Percentiles rank a stretch among this genome's conserved stretches.
Conservation (phyloP, 2,888 invertebrate species). For the Lysandra bellargus region DNA sequence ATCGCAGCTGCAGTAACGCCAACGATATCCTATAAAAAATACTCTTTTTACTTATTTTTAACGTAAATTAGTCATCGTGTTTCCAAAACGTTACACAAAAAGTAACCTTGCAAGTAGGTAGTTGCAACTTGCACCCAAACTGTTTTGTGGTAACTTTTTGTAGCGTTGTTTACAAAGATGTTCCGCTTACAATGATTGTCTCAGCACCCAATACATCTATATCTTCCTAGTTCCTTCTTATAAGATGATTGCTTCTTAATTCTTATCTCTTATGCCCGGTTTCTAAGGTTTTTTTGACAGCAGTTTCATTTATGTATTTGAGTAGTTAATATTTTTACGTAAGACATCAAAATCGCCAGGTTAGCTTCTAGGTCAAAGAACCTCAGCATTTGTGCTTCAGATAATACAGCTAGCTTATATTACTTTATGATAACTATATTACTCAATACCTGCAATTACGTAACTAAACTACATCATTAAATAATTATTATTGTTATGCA, state of each 20-base stretch:
- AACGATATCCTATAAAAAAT: background rate
- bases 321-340: background rate
- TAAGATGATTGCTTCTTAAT: background rate
- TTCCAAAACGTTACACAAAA: background rate
- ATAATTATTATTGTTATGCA: background rate
- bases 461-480: background rate
- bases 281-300: too few species aligned
- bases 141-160: constrained; percentile 3
- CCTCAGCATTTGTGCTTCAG: too few species aligned
- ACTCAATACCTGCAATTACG: too few species aligned
- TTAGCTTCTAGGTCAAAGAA: too few species aligned
- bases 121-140: constrained; percentile 24
- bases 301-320: too few species aligned
- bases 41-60: background rate
- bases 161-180: background rate
- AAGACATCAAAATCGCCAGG: too few species aligned
- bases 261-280: background rate
- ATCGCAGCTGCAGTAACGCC: background rate
- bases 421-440: too few species aligned
- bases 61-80: background rate
- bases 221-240: constrained; percentile 16
- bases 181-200: constrained; percentile 17
- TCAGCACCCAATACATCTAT: constrained; percentile 1
- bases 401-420: too few species aligned
- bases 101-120: constrained; percentile 5